Base-by-base conservation (phyloP, 2,888 invertebrate species). In the Melanchra persicariae region DNA sequence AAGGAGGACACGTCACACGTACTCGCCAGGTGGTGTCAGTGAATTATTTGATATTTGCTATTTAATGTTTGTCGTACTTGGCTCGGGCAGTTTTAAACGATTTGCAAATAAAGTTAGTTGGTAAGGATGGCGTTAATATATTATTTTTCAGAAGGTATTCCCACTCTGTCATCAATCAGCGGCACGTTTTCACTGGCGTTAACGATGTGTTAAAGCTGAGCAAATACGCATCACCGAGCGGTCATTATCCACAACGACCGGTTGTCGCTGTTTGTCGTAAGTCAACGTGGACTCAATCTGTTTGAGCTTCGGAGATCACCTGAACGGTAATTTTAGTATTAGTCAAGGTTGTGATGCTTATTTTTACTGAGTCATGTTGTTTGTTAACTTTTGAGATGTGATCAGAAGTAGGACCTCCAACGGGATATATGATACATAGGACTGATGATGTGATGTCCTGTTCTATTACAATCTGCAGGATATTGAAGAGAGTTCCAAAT, bases 171-270 rank as follows among this genome's bases (percentile, higher is more conserved):
- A 69, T 81, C 70, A 73, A 74, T 81, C 76, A 78, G 26, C 51
- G 26, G 49, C 64, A 26, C 49, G 62, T 51, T 63, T 78, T 69
- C 40, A 60, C 59, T 34, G 40, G n/a, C 57, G 73, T 76, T 83
- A 81, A 84, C 78, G 81, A 85, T 58, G 72, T 76, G 84, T 69
- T 82, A 80, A 85, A 58, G 24, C 19, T 74, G 47, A 73, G 58
- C 70, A 70, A 83, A 83, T 80, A 83, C 40, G 45, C 64, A 58
- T 72, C 68, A 83, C 77, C 65, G 74, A 8, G 15, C 55, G 52
- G 64, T 62, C 57, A 70, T 69, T 81, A 67, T 64, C 51, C 65
- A 58, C 61, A 45, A 40, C 51, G 62, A 68, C 70, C 66, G 70
- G 80, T 76, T 77, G 55, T 65, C 37, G 59, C 59, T 55, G 58